Conservation (phyloP, 2,113 vertebrate genomes). For the Muntiacus muntjak region DNA sequence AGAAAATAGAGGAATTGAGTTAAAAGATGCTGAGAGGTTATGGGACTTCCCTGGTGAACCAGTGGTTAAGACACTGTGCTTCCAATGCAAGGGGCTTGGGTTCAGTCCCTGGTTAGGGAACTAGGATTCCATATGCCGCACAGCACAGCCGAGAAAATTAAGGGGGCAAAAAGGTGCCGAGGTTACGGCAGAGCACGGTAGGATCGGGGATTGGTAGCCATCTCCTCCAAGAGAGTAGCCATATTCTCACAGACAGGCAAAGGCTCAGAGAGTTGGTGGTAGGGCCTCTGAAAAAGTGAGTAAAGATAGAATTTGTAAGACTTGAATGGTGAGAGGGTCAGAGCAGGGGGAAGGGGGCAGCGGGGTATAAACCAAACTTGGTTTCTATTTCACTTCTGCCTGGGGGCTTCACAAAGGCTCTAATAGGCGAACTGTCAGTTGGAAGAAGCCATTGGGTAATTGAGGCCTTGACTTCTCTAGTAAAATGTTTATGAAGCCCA, state of each 20-base stretch:
- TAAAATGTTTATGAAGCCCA: slow-evolving; percentile 84
- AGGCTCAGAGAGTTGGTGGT: background rate
- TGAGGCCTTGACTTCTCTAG: slow-evolving; percentile 78
- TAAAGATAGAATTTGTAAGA: background rate
- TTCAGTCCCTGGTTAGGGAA: background rate
- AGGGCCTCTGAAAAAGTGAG: background rate
- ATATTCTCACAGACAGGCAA: background rate
- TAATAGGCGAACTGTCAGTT: slow-evolving; percentile 66
- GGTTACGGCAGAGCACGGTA: background rate
- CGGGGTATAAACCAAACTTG: slow-evolving; percentile 44
- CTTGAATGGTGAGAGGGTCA: background rate
- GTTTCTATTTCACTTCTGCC: slow-evolving; percentile 41
- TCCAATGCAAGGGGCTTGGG: background rate
- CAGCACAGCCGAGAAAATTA: background rate
- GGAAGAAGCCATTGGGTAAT: slow-evolving; percentile 75
- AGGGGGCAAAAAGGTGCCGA: background rate
- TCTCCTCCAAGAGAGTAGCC: background rate
- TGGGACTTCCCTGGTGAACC: background rate
- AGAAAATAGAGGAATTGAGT: background rate
- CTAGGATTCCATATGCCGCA: background rate
- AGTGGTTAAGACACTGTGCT: background rate
- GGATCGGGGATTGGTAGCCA: background rate
- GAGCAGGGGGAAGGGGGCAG: background rate
- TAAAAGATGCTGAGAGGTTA: background rate
- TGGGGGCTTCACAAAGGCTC: slow-evolving; percentile 66